A percentile compares a stretch with the other conserved stretches of the same genome.
phyloP scores from a whole-genome alignment of 2,888 invertebrate species.

The Pasiphila rectangulata region DNA sequence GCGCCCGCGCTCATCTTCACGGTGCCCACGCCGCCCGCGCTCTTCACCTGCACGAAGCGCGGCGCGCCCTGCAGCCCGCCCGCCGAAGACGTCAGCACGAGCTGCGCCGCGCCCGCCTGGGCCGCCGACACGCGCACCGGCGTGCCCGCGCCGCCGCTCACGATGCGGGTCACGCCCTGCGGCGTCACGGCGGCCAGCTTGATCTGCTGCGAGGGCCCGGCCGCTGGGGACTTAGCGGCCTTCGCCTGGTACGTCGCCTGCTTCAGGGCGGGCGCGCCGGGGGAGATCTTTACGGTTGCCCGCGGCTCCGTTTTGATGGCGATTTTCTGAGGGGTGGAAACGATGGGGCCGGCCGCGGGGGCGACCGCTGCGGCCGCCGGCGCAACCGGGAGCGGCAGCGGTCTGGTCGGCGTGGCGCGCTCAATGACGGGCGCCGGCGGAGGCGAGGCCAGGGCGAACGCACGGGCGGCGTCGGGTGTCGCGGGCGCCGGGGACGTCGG shows the following conservation, averaged over 20 bases:
- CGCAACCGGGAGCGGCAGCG: constrained; percentile 41
- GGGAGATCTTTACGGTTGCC: constrained; percentile 62
- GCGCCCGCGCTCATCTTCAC: constrained; percentile 61
- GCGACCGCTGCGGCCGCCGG: constrained; percentile 40
- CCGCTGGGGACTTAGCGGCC: constrained; percentile 56
- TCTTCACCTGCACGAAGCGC: constrained; percentile 71
- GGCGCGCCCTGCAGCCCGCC: constrained; percentile 57
- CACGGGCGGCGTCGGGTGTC: constrained; percentile 62
- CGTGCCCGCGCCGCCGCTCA: constrained; percentile 65
- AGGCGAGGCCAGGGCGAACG: constrained; percentile 63
- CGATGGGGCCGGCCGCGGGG: constrained; percentile 48
- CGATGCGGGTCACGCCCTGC: constrained; percentile 69
- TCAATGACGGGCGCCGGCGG: constrained; percentile 41
- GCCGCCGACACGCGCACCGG: constrained; percentile 67
- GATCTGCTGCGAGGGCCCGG: constrained; percentile 66
- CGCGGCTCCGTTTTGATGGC: constrained; percentile 59
- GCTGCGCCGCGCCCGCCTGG: constrained; percentile 58
- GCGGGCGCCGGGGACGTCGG: constrained; percentile 62
- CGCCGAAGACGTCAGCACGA: constrained; percentile 56
- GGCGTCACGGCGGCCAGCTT: constrained; percentile 70
- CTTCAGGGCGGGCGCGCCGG: constrained; percentile 62
- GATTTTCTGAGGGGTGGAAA: constrained; percentile 65
- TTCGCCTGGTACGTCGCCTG: constrained; percentile 60
- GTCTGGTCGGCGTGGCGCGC: constrained; percentile 47
- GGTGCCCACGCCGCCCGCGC: constrained; percentile 54